phyloP scores from a whole-genome alignment of 2,113 vertebrate genomes.

The Brevimyrus niger region DNA sequence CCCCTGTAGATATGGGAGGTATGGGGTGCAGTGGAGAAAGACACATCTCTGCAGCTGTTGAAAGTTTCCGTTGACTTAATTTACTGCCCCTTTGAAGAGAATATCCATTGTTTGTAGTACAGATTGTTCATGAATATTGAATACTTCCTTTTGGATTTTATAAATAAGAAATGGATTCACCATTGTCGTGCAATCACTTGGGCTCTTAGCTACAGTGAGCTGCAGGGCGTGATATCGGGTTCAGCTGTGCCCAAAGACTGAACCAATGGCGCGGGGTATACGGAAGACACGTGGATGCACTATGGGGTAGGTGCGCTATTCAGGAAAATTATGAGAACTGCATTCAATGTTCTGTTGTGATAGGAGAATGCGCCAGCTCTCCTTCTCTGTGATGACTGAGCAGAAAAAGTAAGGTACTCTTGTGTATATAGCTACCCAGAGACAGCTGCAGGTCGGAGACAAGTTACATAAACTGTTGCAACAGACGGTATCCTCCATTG shows the following conservation, averaged over 20 bases:
- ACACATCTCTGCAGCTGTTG: not conserved
- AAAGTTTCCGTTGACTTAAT: slow-evolving; percentile 52
- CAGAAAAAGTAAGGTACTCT: not conserved
- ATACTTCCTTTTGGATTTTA: slow-evolving; percentile 69
- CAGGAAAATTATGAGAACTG: not conserved
- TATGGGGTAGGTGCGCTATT: not conserved
- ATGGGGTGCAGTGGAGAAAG: not conserved
- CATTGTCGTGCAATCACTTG: slow-evolving; percentile 40
- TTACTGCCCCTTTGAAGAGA: slow-evolving; percentile 59
- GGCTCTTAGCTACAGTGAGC: slow-evolving; percentile 52
- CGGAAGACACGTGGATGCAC: not conserved
- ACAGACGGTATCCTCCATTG: not conserved
- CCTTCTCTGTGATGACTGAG: not conserved
- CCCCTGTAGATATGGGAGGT: not conserved
- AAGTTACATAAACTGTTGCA: not conserved
- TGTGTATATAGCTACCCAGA: not conserved
- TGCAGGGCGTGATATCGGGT: slow-evolving; percentile 47
- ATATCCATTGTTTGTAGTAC: slow-evolving; percentile 59
- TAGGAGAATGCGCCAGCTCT: not conserved
- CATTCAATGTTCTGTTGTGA: not conserved
- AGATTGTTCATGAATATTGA: slow-evolving; percentile 75
- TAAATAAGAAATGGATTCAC: slow-evolving; percentile 66
- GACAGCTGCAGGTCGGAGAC: not conserved
- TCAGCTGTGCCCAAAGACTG: slow-evolving; percentile 18
- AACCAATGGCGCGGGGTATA: not conserved